Conservation (phyloP, 2,797 vertebrate genomes). For the Cheirogaleus major region DNA sequence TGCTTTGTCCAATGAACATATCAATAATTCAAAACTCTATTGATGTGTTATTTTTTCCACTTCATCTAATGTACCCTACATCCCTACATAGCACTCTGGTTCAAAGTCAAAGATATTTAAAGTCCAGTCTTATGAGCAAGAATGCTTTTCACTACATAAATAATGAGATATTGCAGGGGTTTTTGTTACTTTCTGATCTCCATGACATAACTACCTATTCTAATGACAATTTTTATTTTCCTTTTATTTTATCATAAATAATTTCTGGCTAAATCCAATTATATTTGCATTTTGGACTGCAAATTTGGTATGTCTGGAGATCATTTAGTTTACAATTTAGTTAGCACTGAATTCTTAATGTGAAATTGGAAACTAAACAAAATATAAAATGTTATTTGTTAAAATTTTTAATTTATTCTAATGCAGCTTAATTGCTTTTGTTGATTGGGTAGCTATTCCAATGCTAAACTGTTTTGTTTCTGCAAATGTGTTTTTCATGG, state of each 20-base stretch:
- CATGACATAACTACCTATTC: neutral
- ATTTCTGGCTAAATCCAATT: slow-evolving; percentile 13
- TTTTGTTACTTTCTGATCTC: slow-evolving; percentile 33
- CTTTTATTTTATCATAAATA: neutral
- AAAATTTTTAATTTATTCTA: slow-evolving; percentile 21
- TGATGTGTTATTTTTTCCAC: neutral
- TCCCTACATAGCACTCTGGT: neutral
- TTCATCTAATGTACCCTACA: slow-evolving; percentile 30
- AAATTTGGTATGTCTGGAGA: neutral
- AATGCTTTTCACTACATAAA: slow-evolving; percentile 32
- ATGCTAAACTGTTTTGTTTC: neutral
- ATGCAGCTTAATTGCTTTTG: slow-evolving; percentile 22
- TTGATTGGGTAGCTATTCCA: neutral
- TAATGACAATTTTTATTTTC: neutral
- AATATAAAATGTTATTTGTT: slow-evolving; percentile 46
- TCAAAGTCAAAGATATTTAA: slow-evolving; percentile 24
- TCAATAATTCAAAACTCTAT: slow-evolving; percentile 64
- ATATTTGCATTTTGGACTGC: slow-evolving; percentile 31
- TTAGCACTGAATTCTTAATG: slow-evolving; percentile 37
- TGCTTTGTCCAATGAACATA: neutral
- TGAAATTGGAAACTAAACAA: slow-evolving; percentile 52
- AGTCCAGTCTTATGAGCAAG: slow-evolving; percentile 25
- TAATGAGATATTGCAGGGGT: neutral
- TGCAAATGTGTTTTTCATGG: neutral
- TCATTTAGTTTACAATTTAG: slow-evolving; percentile 44